Percentiles rank a stretch among this genome's conserved stretches.
phyloP scores from a whole-genome alignment of 2,797 vertebrate species.

The Pseudotriccus pelzelni region DNA sequence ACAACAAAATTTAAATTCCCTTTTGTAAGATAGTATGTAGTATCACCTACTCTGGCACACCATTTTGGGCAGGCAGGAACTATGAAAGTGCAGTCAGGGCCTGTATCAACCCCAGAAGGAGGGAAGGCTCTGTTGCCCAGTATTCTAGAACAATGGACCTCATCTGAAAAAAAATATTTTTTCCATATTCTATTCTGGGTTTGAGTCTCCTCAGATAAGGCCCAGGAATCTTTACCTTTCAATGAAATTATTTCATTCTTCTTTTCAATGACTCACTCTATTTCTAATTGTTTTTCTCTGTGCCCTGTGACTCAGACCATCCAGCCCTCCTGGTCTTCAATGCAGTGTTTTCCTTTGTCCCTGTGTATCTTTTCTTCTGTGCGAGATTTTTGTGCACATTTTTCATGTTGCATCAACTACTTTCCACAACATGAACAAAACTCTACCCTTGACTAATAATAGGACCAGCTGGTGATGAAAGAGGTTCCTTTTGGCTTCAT shows the following conservation, averaged over 20 bases:
- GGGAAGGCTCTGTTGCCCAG: neutral
- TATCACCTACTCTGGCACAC: neutral
- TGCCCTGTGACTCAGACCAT: neutral
- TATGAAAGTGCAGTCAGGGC: neutral
- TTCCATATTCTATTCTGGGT: neutral
- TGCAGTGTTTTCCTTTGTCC: neutral
- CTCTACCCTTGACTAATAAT: neutral
- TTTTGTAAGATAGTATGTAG: neutral
- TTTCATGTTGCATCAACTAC: neutral
- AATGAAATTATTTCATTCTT: neutral
- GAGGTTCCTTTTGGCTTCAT: neutral
- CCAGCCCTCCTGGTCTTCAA: neutral
- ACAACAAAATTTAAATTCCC: neutral
- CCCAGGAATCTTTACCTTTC: neutral
- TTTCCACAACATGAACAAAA: neutral
- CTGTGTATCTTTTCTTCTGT: neutral
- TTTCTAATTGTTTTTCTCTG: neutral
- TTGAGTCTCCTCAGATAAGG: neutral
- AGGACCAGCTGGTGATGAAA: neutral
- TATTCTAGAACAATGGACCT: neutral
- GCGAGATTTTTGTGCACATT: neutral
- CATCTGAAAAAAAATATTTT: neutral
- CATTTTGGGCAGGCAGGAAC: neutral
- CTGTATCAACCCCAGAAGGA: neutral
- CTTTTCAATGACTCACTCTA: neutral